Percentiles rank a stretch among this genome's conserved stretches.
Evolutionary conservation across 1,140 invertebrate species (phyloP).

Genomic region (Drosophila hydei): DNA sequence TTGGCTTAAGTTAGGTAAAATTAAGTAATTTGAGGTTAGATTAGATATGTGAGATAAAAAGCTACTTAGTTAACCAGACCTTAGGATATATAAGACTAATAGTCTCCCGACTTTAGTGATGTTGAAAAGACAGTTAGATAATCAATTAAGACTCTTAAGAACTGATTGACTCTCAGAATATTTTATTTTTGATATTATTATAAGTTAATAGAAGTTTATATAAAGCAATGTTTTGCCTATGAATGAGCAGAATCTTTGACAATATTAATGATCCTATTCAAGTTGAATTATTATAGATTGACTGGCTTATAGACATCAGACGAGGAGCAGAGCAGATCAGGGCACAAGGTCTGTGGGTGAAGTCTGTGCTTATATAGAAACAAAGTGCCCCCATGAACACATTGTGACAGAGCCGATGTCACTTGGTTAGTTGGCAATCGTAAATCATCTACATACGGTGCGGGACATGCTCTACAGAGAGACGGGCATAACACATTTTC

Average conservation of each 20-base stretch:
- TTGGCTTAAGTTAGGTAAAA: no score
- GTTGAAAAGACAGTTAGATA: no score
- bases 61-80: no score
- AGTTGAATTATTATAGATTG: background rate
- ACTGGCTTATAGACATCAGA: background rate
- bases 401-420: constrained; percentile 35
- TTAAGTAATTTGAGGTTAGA: no score
- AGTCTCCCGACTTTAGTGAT: no score
- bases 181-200: background rate
- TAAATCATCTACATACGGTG: constrained; percentile 29
- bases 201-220: no score
- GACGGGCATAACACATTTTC: constrained; percentile 55
- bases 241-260: no score
- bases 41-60: no score
- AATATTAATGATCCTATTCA: background rate
- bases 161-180: no score
- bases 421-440: constrained; percentile 24
- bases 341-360: constrained; percentile 11
- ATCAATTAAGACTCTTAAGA: no score
- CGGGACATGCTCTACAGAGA: constrained; percentile 39
- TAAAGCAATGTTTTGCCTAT: no score
- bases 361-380: constrained; percentile 6
- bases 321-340: background rate
- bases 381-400: constrained; percentile 5
- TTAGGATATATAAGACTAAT: no score